A percentile compares a stretch with the other conserved stretches of the same genome.
phyloP scores from a whole-genome alignment of 2,113 vertebrate species.

The Isurus oxyrinchus region DNA sequence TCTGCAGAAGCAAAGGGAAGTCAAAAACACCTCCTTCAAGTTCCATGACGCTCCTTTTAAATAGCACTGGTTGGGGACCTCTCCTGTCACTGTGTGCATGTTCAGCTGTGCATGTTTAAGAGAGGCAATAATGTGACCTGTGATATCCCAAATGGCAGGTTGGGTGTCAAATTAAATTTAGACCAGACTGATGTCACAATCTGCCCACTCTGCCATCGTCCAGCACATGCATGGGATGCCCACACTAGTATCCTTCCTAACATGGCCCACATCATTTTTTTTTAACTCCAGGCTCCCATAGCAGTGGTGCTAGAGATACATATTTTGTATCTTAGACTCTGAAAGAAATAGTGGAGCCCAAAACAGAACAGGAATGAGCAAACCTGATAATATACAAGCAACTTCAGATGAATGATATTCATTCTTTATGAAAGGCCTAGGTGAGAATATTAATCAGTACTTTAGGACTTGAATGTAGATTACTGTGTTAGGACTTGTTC shows the following conservation, averaged over 20 bases:
- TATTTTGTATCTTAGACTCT: not conserved
- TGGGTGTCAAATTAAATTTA: not conserved
- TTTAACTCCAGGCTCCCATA: not conserved
- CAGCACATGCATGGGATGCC: not conserved
- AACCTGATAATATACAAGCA: not conserved
- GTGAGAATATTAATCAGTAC: slow-evolving; percentile 9
- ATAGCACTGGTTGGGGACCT: too few species aligned
- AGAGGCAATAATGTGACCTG: not conserved
- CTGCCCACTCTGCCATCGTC: not conserved
- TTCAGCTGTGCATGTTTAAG: not conserved
- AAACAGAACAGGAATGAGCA: not conserved
- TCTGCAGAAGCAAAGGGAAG: too few species aligned
- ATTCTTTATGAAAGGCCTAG: not conserved
- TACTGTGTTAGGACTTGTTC: not conserved
- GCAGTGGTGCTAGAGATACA: not conserved
- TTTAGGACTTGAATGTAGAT: slow-evolving; percentile 7
- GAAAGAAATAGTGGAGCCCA: not conserved
- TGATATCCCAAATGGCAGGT: too few species aligned
- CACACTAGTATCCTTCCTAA: not conserved
- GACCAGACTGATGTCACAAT: not conserved
- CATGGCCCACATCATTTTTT: not conserved
- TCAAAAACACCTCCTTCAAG: too few species aligned
- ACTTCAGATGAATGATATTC: slow-evolving; percentile 14
- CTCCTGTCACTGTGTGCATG: too few species aligned
- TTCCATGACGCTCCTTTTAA: too few species aligned